phyloP scores from a whole-genome alignment of 2,113 vertebrate species.

The Ophiodon elongatus region DNA sequence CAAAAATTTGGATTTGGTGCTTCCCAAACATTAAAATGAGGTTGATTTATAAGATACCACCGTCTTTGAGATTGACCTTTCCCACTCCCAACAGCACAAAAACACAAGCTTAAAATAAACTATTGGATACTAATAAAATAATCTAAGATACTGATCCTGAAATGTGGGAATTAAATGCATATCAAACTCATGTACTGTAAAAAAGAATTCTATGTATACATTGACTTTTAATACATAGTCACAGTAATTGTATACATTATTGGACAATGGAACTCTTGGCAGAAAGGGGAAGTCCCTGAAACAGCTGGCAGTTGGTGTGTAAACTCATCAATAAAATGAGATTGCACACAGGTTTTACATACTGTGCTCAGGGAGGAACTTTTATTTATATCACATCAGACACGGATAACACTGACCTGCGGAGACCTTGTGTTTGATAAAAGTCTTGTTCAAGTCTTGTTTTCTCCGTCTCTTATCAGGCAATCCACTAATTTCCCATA shows the following conservation, averaged over 20 bases:
- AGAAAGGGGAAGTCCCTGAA: background rate
- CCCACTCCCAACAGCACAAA: background rate
- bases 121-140: background rate
- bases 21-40: background rate
- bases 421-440: background rate
- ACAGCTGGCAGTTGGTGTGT: background rate
- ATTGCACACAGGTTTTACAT: background rate
- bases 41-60: background rate
- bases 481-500: background rate
- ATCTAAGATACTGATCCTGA: background rate
- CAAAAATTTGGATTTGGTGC: background rate
- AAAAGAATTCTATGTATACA: too few relatives aligned
- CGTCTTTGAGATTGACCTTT: background rate
- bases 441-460: background rate
- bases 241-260: background rate
- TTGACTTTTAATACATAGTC: background rate
- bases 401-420: background rate
- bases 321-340: background rate
- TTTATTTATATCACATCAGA: background rate
- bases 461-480: conserved; percentile 1
- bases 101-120: background rate
- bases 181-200: too few relatives aligned
- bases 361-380: background rate
- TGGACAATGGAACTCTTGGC: background rate
- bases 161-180: background rate